Conservation (phyloP, 37 sponge, comb jelly and placozoan species). For the Chondrosia reniformis region DNA sequence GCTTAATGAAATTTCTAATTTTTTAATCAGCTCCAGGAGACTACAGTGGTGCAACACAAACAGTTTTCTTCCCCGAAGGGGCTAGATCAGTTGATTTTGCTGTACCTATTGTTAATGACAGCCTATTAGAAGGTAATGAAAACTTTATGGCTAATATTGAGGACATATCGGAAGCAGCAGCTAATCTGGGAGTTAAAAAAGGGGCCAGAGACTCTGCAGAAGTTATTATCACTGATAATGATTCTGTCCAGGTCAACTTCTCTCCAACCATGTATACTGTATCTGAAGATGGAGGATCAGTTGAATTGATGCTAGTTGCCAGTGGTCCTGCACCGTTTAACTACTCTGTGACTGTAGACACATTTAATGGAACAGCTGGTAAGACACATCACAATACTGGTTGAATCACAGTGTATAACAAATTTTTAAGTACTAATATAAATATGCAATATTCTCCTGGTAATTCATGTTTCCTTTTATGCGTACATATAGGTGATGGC, state of each 20-base stretch:
- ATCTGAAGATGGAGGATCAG: slow-evolving; percentile 6
- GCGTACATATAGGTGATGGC: not conserved
- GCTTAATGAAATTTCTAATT: too few relatives aligned
- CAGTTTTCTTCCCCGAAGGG: too few relatives aligned
- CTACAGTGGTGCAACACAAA: too few relatives aligned
- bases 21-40: too few relatives aligned
- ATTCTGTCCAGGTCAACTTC: not conserved
- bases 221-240: not conserved
- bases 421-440: too few relatives aligned
- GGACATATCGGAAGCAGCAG: not conserved
- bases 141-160: slow-evolving; percentile 9
- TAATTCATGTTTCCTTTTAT: slow-evolving; percentile 17
- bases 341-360: not conserved
- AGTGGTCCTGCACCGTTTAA: not conserved
- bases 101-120: slow-evolving; percentile 11
- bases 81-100: too few relatives aligned
- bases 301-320: not conserved
- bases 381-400: too few relatives aligned
- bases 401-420: too few relatives aligned
- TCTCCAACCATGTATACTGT: slow-evolving; percentile 11
- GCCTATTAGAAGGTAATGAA: slow-evolving; percentile 11
- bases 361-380: not conserved
- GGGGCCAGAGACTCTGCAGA: not conserved
- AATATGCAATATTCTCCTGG: too few relatives aligned
- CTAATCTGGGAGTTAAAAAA: not conserved